These are phyloP conservation scores for Scopus umbretta DNA, from an alignment of 2,113 vertebrate genomes.

Conservation along the genomic window DNA sequence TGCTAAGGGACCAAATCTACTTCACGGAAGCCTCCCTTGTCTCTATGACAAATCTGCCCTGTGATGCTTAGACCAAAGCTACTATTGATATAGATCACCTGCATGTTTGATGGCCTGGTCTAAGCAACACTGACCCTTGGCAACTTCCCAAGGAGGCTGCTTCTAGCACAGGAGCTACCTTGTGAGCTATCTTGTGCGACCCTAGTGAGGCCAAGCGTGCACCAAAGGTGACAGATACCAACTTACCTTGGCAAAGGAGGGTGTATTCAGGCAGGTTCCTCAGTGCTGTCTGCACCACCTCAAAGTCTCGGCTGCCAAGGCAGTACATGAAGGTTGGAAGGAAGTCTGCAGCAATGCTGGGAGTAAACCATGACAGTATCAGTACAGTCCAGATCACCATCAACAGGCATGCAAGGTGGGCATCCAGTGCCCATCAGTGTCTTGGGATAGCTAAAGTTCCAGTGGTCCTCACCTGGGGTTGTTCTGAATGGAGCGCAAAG, in stretches of 20 bases:
- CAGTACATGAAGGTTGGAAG: conserved; percentile 98
- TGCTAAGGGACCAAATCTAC: neutral
- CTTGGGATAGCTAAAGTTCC: neutral
- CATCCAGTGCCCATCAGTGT: neutral
- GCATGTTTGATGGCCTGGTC: neutral
- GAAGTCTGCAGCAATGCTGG: conserved; percentile 89
- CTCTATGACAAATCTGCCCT: neutral
- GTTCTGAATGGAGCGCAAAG: conserved; percentile 91
- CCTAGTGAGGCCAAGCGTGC: neutral
- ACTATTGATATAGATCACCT: neutral
- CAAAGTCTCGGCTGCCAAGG: conserved; percentile 91
- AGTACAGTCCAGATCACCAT: neutral
- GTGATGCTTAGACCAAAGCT: neutral
- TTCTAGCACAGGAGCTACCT: neutral
- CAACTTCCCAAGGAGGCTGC: neutral
- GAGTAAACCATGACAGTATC: neutral
- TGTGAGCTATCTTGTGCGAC: too few species aligned
- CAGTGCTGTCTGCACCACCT: conserved; percentile 93
- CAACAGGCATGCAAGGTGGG: neutral
- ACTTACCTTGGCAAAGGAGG: conserved; percentile 91
- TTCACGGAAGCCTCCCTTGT: neutral
- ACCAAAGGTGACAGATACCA: neutral
- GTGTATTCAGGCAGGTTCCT: conserved; percentile 94
- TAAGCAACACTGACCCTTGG: neutral
- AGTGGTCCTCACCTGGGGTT: conserved; percentile 81